These are phyloP conservation scores for Conus betulinus DNA, from an alignment of 1,140 invertebrate genomes.

Conservation along the genomic window DNA sequence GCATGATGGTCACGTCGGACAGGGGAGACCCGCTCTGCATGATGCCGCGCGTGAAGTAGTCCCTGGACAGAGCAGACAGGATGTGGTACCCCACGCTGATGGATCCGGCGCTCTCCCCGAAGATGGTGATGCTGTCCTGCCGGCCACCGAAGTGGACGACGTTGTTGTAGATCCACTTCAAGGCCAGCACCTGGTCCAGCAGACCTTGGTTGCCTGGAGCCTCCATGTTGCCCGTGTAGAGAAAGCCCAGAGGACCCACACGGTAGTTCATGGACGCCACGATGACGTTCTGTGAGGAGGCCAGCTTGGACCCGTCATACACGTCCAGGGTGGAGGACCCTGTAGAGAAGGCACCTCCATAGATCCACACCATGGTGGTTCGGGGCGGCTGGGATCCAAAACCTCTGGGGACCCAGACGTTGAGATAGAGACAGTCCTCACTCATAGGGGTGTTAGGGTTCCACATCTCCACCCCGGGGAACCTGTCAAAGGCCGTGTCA, in stretches of 20 bases:
- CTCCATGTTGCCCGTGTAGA: slow-evolving; percentile 80
- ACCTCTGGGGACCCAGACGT: slow-evolving; percentile 86
- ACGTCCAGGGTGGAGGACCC: slow-evolving; percentile 95
- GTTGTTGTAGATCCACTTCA: slow-evolving; percentile 85
- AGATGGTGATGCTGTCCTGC: slow-evolving; percentile 81
- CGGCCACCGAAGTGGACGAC: slow-evolving; percentile 85
- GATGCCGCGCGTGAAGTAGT: slow-evolving; percentile 88
- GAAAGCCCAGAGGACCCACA: slow-evolving; percentile 81
- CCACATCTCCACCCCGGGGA: slow-evolving; percentile 59
- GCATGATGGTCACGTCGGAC: slow-evolving; percentile 92
- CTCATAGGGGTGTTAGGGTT: slow-evolving; percentile 79
- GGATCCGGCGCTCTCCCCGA: slow-evolving; percentile 81
- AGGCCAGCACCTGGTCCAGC: slow-evolving; percentile 82
- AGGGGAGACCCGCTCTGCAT: slow-evolving; percentile 80
- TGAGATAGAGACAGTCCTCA: slow-evolving; percentile 94
- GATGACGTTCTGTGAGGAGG: slow-evolving; percentile 86
- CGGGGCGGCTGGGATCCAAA: slow-evolving; percentile 69
- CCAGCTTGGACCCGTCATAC: slow-evolving; percentile 92
- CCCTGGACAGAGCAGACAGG: slow-evolving; percentile 87
- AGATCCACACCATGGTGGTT: slow-evolving; percentile 96
- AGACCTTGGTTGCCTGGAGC: slow-evolving; percentile 66
- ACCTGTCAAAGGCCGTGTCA: slow-evolving; percentile 31
- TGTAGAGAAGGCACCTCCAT: slow-evolving; percentile 93
- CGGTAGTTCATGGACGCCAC: slow-evolving; percentile 86
- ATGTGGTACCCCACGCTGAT: slow-evolving; percentile 93